These are phyloP conservation scores for Bombus superbus DNA, from an alignment of 1,140 invertebrate species.

Conservation along the genomic window DNA sequence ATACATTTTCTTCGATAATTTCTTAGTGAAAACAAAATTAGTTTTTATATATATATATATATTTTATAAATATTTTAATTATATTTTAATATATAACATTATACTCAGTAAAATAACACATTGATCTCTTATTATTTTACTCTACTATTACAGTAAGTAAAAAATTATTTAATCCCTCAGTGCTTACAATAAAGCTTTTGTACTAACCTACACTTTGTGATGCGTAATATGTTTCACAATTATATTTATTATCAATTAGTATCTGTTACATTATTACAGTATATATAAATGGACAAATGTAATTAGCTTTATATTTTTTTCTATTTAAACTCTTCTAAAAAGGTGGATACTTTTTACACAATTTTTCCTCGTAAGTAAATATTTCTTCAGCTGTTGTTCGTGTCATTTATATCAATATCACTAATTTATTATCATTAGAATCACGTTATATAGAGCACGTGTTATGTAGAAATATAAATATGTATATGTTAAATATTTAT, in stretches of 20 bases:
- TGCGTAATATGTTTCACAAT: not conserved
- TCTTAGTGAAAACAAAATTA: not conserved
- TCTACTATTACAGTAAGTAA: not conserved
- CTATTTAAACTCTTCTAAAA: not conserved
- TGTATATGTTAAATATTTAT: no score
- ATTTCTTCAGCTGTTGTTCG: not conserved
- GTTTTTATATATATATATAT: not conserved
- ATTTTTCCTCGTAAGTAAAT: not conserved
- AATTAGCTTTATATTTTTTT: conserved; percentile 1
- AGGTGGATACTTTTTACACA: conserved; percentile 3
- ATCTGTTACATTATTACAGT: conserved; percentile 2
- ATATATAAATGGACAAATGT: conserved; percentile 19
- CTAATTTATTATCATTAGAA: conserved; percentile 9
- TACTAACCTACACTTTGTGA: not conserved
- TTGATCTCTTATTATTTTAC: not conserved
- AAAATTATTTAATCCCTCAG: not conserved
- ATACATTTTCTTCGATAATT: not conserved
- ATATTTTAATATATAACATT: not conserved
- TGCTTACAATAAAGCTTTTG: not conserved
- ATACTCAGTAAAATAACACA: not conserved
- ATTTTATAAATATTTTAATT: no score
- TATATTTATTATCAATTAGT: conserved; percentile 15
- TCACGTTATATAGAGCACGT: not conserved
- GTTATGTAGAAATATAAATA: not conserved
- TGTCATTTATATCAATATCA: not conserved